Percentiles rank a stretch among this genome's conserved stretches.
phyloP scores from a whole-genome alignment of 2,888 invertebrate genomes.

The Melolontha melolontha region DNA sequence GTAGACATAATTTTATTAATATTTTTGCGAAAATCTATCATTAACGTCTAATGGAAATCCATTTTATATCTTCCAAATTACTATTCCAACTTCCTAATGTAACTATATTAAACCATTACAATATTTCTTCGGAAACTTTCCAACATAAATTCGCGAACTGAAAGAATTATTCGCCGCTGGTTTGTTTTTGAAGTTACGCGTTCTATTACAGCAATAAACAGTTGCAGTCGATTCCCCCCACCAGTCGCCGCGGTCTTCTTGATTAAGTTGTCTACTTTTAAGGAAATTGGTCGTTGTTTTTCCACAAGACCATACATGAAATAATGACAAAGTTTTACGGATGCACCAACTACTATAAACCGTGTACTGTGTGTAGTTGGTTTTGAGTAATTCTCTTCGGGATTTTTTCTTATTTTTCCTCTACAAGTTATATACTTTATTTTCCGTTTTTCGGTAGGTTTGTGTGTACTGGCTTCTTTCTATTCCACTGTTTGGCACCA shows the following conservation, averaged over 20 bases:
- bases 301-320: constrained; percentile 41
- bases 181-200: constrained; percentile 55
- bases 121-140: constrained; percentile 50
- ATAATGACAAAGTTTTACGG: constrained; percentile 45
- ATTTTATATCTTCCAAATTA: constrained; percentile 32
- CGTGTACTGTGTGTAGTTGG: constrained; percentile 4
- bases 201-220: constrained; percentile 55
- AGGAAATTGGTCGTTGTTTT: constrained; percentile 52
- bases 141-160: constrained; percentile 55
- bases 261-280: constrained; percentile 58
- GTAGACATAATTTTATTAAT: constrained; percentile 4
- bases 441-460: constrained; percentile 17
- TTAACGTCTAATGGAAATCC: constrained; percentile 18
- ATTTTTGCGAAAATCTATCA: not conserved
- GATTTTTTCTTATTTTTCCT: constrained; percentile 15
- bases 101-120: constrained; percentile 35
- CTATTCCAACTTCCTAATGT: constrained; percentile 35
- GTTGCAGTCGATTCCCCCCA: constrained; percentile 53
- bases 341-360: constrained; percentile 17
- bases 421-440: constrained; percentile 16
- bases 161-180: constrained; percentile 54
- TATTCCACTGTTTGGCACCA: not conserved
- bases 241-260: constrained; percentile 47
- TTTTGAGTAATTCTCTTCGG: not conserved
- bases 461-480: constrained; percentile 5